Base-by-base conservation (phyloP, 2,797 vertebrate species). In the Adrianichthys oophorus region DNA sequence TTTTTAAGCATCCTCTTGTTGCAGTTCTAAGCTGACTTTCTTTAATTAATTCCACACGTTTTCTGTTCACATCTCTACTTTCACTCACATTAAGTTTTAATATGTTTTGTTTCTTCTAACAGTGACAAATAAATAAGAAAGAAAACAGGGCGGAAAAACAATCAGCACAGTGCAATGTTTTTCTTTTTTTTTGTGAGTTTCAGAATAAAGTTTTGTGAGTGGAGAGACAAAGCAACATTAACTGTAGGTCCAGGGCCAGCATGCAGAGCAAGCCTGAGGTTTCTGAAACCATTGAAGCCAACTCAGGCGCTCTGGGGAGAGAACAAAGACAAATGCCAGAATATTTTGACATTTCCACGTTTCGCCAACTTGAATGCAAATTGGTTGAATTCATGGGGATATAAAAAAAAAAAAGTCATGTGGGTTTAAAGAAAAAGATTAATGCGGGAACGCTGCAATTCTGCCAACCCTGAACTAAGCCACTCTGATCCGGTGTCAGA, bases 301-400 rank as follows among this genome's bases (percentile, higher is more conserved):
- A 71, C 41, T 0, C 17, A 67, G 51, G 56, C 56, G 56, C 74
- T 74, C 44, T 1, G 37, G 69, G 72, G 58, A 48, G 45, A 59
- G 73, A 76, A 70, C 59, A 70, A 72, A 79, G 73, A 65, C 72
- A 76, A 82, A 80, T 81, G 79, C 73, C 74, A 69, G 63, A 74
- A 59, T 69, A 78, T 79, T 83, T 76, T 83, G 76, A 86, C 83
- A 84, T 88, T 80, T 80, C 59, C 67, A 63, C 76, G 65, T 59
- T 65, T 64, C 41, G 5, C 52, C 65, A 43, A 70, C 60, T 64
- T 49, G 56, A 80, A 79, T 75, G 76, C 80, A 83, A 69, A 74
- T 59, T 63, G 58, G 68, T 65, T 59, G 52, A 62, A 69, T 77
- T 81, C 63, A 57, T 48, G 43, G n/a, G 72, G 65, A 86, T 75